Percentiles rank a stretch among this genome's conserved stretches.
Conservation (phyloP, 2,888 invertebrate genomes). For the Chymomyza caudatula region DNA sequence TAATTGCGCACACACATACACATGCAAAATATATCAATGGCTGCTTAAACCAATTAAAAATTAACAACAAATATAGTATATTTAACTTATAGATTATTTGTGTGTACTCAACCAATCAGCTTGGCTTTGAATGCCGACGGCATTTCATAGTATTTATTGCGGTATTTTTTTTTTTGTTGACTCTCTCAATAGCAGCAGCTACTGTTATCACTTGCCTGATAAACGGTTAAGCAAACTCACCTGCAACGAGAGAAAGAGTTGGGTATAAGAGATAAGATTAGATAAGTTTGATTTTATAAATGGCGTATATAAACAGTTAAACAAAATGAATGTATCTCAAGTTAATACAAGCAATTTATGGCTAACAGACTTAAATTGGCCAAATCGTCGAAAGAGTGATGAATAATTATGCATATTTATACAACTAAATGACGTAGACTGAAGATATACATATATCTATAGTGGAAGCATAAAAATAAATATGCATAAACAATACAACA, state of each 20-base stretch:
- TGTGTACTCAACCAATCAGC: slow-evolving; percentile 65
- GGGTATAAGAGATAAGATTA: slow-evolving; percentile 40
- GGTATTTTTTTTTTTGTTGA: slow-evolving; percentile 19
- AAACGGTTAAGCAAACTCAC: slow-evolving; percentile 42
- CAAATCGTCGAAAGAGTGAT: slow-evolving; percentile 4
- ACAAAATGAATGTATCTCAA: not conserved
- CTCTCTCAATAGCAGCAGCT: slow-evolving; percentile 7
- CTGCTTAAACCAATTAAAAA: slow-evolving; percentile 66
- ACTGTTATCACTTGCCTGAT: slow-evolving; percentile 31
- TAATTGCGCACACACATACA: slow-evolving; percentile 31
- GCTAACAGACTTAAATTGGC: slow-evolving; percentile 13
- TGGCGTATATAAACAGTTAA: not conserved
- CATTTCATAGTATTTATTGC: slow-evolving; percentile 35
- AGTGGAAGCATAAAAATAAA: no score
- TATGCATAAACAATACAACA: no score
- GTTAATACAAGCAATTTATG: slow-evolving; percentile 25
- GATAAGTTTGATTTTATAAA: not conserved
- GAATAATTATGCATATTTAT: not conserved
- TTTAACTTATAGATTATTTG: slow-evolving; percentile 49
- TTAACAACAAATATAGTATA: slow-evolving; percentile 56
- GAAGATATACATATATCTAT: no score
- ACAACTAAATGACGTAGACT: not conserved
- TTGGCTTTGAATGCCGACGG: slow-evolving; percentile 48
- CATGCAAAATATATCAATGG: slow-evolving; percentile 39
- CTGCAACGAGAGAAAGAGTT: slow-evolving; percentile 35